Conservation (phyloP, 1,140 invertebrate genomes). For the Wasmannia auropunctata region DNA sequence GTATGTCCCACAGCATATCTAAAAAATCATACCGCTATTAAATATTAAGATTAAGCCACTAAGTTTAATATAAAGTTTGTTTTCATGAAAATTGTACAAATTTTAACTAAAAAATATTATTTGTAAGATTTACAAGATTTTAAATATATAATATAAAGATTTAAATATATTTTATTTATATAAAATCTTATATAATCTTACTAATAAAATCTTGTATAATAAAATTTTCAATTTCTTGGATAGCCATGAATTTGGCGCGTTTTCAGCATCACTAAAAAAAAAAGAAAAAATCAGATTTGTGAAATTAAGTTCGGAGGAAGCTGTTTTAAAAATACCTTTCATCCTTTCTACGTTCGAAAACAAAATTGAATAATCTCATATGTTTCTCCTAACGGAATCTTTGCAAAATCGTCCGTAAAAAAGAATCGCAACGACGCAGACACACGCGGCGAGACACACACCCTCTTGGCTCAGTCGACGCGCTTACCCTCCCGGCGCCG, state of each 20-base stretch:
- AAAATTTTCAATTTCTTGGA: background rate
- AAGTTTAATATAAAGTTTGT: background rate
- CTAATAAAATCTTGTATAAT: too few relatives aligned
- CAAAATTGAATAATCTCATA: background rate
- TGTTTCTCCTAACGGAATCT: too few relatives aligned
- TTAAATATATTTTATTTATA: too few relatives aligned
- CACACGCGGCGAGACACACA: constrained; percentile 19
- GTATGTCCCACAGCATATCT: too few relatives aligned
- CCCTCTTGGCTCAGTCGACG: constrained; percentile 67
- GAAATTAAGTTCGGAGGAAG: background rate
- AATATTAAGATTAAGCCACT: too few relatives aligned
- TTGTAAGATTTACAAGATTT: too few relatives aligned
- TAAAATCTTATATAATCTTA: too few relatives aligned
- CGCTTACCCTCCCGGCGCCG: constrained; percentile 68
- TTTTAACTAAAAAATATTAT: background rate
- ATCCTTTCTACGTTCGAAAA: background rate
- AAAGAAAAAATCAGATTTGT: background rate
- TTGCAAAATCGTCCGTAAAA: background rate
- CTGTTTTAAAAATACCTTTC: too few relatives aligned
- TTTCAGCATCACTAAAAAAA: background rate
- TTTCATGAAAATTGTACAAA: background rate
- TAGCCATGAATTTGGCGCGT: background rate
- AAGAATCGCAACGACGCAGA: constrained; percentile 3
- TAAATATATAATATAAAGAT: too few relatives aligned
- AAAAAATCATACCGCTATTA: too few relatives aligned